These are phyloP conservation scores for Ennomos quercinarius DNA, from an alignment of 2,888 invertebrate species.

Conservation along the genomic window DNA sequence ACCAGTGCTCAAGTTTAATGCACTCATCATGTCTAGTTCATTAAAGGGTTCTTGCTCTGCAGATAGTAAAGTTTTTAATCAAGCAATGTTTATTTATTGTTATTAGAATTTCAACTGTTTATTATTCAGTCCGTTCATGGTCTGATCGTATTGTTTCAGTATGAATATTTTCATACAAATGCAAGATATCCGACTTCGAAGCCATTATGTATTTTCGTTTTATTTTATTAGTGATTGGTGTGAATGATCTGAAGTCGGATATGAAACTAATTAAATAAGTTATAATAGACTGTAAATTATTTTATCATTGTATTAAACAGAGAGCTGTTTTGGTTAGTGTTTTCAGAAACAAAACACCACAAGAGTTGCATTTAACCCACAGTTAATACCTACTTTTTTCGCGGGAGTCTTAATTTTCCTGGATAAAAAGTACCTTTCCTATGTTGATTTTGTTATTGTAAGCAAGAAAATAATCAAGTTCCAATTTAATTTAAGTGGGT, in stretches of 20 bases:
- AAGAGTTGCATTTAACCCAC: too few relatives aligned
- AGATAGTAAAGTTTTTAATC: conserved; percentile 58
- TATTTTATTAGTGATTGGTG: conserved; percentile 18
- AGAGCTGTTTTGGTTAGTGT: too few relatives aligned
- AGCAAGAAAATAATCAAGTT: too few relatives aligned
- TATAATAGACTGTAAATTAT: neutral
- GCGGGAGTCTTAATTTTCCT: too few relatives aligned
- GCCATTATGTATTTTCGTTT: conserved; percentile 20
- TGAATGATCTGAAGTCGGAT: conserved; percentile 8
- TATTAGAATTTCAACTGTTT: conserved; percentile 57
- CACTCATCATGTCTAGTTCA: conserved; percentile 34
- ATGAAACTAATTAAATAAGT: conserved; percentile 10
- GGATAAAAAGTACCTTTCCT: too few relatives aligned
- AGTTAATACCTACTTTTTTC: too few relatives aligned
- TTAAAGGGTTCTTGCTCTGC: conserved; percentile 30
- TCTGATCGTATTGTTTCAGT: conserved; percentile 65
- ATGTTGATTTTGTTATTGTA: too few relatives aligned
- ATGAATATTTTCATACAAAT: conserved; percentile 72
- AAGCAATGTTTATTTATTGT: conserved; percentile 61
- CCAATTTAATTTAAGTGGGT: too few relatives aligned
- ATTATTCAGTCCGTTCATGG: conserved; percentile 59
- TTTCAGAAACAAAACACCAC: too few relatives aligned
- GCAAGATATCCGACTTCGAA: conserved; percentile 49
- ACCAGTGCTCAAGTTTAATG: conserved; percentile 27
- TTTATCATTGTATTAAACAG: too few relatives aligned